These are phyloP conservation scores for Erythrocebus patas DNA, from an alignment of 2,113 vertebrate species.

Conservation along the genomic window DNA sequence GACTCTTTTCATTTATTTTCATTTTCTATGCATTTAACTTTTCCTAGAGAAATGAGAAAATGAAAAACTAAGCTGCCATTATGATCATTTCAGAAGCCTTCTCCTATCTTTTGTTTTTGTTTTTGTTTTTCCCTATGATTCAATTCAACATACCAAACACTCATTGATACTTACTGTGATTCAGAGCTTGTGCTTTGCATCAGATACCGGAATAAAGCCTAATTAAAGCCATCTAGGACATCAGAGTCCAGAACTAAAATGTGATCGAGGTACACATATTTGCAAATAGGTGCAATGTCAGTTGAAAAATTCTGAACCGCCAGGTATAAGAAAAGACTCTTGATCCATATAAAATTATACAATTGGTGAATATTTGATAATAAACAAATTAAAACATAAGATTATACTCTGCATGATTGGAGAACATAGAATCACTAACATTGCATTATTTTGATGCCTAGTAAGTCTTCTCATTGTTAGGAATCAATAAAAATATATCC, in stretches of 20 bases:
- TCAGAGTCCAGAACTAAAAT: background rate
- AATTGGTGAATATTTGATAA: background rate
- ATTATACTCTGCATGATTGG: background rate
- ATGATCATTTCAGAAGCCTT: background rate
- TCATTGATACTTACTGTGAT: background rate
- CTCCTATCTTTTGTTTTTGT: background rate
- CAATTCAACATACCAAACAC: background rate
- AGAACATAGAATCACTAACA: background rate
- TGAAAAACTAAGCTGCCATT: background rate
- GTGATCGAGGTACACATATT: background rate
- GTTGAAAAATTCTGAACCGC: background rate
- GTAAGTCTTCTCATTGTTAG: background rate
- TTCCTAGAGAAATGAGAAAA: background rate
- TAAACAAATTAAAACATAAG: background rate
- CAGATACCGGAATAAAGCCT: background rate
- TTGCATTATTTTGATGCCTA: background rate
- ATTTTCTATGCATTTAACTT: background rate
- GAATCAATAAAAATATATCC: background rate
- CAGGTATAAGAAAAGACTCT: background rate
- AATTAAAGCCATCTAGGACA: background rate
- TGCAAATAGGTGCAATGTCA: background rate
- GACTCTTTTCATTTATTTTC: background rate
- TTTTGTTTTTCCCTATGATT: background rate
- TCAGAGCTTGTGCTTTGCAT: background rate
- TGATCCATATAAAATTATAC: background rate